These are phyloP conservation scores for Flexamia atlantica DNA, from an alignment of 2,888 invertebrate genomes.

Conservation along the genomic window DNA sequence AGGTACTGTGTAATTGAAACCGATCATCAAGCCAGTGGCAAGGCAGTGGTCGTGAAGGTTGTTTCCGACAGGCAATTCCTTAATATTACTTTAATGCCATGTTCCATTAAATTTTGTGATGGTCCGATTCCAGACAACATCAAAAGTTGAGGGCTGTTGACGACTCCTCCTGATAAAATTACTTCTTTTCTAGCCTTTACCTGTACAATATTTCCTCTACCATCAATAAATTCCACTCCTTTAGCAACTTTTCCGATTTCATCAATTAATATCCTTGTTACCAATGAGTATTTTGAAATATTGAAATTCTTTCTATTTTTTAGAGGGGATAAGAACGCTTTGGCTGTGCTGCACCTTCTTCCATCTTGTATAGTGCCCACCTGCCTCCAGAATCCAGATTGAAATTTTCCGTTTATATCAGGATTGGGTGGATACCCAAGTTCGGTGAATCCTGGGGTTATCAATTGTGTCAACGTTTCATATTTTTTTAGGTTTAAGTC, in stretches of 20 bases:
- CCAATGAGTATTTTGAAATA: conserved; percentile 76
- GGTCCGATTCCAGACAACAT: conserved; percentile 89
- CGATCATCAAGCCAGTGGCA: conserved; percentile 60
- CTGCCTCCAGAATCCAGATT: conserved; percentile 36
- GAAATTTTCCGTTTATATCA: conserved; percentile 65
- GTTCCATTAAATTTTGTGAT: conserved; percentile 76
- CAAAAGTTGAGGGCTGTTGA: conserved; percentile 89
- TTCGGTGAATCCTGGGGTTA: not conserved
- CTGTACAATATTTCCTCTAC: not conserved
- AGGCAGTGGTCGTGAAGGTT: conserved; percentile 75
- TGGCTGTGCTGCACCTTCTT: conserved; percentile 32
- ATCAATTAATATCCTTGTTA: conserved; percentile 74
- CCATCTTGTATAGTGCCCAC: conserved; percentile 44
- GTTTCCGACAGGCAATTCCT: conserved; percentile 79
- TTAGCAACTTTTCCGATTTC: not conserved
- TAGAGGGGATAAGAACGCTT: conserved; percentile 34
- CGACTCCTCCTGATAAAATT: conserved; percentile 86
- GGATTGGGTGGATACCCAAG: conserved; percentile 71
- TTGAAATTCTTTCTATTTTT: conserved; percentile 35
- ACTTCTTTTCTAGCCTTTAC: conserved; percentile 82
- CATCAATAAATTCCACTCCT: conserved; percentile 31
- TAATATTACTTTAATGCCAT: conserved; percentile 78
- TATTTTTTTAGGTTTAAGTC: conserved; percentile 79
- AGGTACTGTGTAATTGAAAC: conserved; percentile 68
- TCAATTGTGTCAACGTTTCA: conserved; percentile 71